Evolutionary conservation across 2,797 vertebrate genomes (phyloP).

Genomic region (Anguilla pacifica): DNA sequence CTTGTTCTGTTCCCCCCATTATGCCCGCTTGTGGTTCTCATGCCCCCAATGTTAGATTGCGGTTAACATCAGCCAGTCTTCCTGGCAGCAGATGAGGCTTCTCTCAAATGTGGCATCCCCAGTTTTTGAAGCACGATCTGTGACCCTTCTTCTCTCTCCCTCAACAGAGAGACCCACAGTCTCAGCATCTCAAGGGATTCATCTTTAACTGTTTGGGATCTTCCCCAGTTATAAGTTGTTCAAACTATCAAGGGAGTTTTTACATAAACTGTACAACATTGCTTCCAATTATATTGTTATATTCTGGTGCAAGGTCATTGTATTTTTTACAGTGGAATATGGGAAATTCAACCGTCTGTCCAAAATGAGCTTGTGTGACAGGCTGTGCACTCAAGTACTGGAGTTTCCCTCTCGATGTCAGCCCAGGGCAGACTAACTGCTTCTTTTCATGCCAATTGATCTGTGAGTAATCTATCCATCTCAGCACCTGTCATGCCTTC

Average conservation of each 20-base stretch:
- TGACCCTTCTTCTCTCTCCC: not conserved
- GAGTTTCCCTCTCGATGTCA: not conserved
- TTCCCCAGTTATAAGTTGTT: constrained; percentile 24
- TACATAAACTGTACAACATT: not conserved
- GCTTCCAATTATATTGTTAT: not conserved
- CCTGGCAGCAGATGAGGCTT: constrained; percentile 9
- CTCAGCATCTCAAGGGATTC: constrained; percentile 20
- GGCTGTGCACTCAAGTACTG: not conserved
- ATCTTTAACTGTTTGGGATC: constrained; percentile 39
- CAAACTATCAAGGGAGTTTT: not conserved
- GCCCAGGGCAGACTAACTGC: not conserved
- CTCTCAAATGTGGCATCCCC: not conserved
- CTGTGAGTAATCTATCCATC: not conserved
- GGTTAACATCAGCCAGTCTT: constrained; percentile 23
- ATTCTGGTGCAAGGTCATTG: not conserved
- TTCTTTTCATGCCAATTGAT: not conserved
- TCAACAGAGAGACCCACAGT: not conserved
- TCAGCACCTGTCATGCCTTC: not conserved
- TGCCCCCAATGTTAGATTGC: not conserved
- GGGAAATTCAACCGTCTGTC: not conserved
- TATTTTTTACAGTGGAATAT: not conserved
- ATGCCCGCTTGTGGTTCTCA: not conserved
- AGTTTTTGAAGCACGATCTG: not conserved
- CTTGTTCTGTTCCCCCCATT: not conserved
- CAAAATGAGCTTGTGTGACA: not conserved